phyloP scores from a whole-genome alignment of 1,140 invertebrate species.

The Caerostris darwini region DNA sequence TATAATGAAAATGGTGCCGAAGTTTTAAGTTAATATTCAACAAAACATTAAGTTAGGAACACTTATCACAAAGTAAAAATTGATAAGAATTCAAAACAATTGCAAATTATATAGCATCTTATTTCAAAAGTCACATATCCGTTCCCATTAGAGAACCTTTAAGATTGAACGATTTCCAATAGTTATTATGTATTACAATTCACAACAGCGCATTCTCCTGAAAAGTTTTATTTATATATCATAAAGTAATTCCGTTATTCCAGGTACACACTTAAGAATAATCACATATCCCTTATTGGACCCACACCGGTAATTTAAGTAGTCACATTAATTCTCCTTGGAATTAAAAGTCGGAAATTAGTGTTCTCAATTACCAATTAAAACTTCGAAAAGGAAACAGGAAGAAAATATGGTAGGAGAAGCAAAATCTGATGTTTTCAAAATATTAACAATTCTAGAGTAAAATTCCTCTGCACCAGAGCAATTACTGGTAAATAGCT shows the following conservation, averaged over 20 bases:
- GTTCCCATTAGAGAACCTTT: not conserved
- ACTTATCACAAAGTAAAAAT: no score
- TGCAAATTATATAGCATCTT: no score
- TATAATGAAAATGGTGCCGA: no score
- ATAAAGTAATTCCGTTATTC: constrained; percentile 8
- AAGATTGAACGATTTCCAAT: constrained; percentile 1
- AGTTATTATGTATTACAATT: not conserved
- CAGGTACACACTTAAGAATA: not conserved
- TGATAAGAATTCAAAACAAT: no score
- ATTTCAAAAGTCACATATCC: not conserved
- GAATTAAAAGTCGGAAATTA: constrained; percentile 43
- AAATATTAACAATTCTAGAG: constrained; percentile 55
- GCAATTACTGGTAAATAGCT: constrained; percentile 60
- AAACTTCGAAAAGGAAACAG: constrained; percentile 41
- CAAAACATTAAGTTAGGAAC: no score
- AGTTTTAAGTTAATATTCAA: no score
- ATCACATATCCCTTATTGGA: constrained; percentile 19
- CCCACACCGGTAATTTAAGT: constrained; percentile 27
- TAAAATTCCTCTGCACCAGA: constrained; percentile 49
- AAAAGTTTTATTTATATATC: constrained; percentile 13
- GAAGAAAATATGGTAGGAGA: constrained; percentile 30
- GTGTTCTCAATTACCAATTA: constrained; percentile 61
- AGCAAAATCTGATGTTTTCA: constrained; percentile 69
- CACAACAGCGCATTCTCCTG: not conserved
- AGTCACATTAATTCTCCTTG: not conserved